Percentiles rank a stretch among this genome's conserved stretches.
Conservation (phyloP, 1,140 invertebrate genomes). For the Heliconius melpomene region DNA sequence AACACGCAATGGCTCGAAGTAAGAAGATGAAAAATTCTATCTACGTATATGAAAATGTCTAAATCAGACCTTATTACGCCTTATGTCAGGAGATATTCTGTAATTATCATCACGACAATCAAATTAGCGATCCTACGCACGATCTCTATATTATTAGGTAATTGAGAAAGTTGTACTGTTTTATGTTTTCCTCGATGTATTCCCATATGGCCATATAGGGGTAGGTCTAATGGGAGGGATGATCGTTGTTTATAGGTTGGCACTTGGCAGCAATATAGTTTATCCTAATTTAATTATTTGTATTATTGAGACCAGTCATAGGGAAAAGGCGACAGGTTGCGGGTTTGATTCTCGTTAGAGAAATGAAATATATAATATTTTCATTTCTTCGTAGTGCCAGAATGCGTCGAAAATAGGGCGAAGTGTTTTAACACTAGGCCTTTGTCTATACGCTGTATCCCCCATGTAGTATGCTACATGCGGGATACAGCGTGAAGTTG, state of each 20-base stretch:
- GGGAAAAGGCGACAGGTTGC: too few species aligned
- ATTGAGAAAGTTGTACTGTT: background rate
- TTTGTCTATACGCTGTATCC: too few species aligned
- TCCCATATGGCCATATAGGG: background rate
- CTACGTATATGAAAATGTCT: background rate
- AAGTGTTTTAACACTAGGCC: too few species aligned
- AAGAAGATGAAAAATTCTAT: too few species aligned
- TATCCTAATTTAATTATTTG: background rate
- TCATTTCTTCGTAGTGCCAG: too few species aligned
- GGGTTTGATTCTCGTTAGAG: too few species aligned
- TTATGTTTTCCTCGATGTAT: constrained; percentile 9
- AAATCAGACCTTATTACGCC: background rate
- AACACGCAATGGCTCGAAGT: too few species aligned
- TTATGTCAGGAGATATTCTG: background rate
- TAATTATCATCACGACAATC: constrained; percentile 13
- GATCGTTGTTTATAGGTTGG: background rate
- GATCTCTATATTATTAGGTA: constrained; percentile 26
- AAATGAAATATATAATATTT: too few species aligned
- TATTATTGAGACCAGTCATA: background rate
- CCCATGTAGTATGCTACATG: too few species aligned
- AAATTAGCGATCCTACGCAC: constrained; percentile 35
- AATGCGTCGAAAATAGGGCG: too few species aligned
- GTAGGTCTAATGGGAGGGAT: background rate
- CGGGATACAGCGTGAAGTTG: too few species aligned
- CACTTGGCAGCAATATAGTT: background rate